Base-by-base conservation (phyloP, 1,140 invertebrate genomes). In the Drosophila fuyamai region DNA sequence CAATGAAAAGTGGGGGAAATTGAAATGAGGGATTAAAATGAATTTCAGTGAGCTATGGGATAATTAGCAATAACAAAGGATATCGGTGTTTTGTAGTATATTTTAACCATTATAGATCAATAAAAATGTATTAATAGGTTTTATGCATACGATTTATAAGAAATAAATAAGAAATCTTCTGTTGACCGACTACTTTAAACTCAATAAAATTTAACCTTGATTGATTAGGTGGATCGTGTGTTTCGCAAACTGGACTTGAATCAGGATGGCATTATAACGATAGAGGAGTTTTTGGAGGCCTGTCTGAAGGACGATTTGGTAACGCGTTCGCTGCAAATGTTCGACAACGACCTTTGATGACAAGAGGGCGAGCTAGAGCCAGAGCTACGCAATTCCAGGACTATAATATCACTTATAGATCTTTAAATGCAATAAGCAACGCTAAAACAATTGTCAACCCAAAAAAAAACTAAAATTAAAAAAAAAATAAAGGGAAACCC, bases 201-300 rank as follows among this genome's bases (percentile, higher is more conserved):
- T 32, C 2, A 29, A 32, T 6, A 18, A 10, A 58, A 44, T 18
- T 40, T 1, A 5, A 0, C 3, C 12, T 40, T 0, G 6, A n/a
- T 54, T 60, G 0, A 0, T 0, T 38, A 96, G 93, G 95, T 97
- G 58, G 97, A 97, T 90, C 94, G 96, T 76, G 96, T 97, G 46
- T 97, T 97, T 93, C 95, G 96, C 92, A 98, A 98, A 94, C 94
- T 98, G 88, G 98, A 98, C 92, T 94, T 98, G 65, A 98, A 98
- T 94, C 96, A 97, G 93, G 97, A 98, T 92, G 98, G 97, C 58
- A 97, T 98, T 58, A 98, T 98, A 91, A 98, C 98, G 66, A 97
- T 98, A 93, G 97, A 98, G 93, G 97, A 99, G 94, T 99, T 99
- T 93, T 96, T 98, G 91, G 97, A 98, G 93, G 97, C 97, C 76